phyloP scores from a whole-genome alignment of 2,797 vertebrate genomes.

The Lepilemur septentrionalis region DNA sequence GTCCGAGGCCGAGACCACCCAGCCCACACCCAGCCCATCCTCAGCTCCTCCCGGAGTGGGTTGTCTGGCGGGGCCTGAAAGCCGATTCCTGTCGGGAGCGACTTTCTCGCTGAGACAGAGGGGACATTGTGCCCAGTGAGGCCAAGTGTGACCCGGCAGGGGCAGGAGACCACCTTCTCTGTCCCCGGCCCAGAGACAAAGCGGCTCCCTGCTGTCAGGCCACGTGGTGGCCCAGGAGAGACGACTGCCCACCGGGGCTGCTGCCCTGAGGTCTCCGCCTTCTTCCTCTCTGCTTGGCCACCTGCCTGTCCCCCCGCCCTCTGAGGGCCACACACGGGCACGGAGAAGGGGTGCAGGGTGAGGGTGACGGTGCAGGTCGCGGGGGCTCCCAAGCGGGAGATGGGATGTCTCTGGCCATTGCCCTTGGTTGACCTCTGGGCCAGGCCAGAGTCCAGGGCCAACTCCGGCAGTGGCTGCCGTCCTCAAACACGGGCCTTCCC shows the following conservation, averaged over 20 bases:
- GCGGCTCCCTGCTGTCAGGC: conserved; percentile 85
- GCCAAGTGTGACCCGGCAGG: conserved; percentile 85
- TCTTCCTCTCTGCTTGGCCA: neutral
- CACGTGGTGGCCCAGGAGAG: conserved; percentile 83
- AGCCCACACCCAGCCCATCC: conserved; percentile 57
- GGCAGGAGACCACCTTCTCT: conserved; percentile 86
- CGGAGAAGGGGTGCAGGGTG: no score
- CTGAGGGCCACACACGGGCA: fast-evolving
- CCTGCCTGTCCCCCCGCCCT: neutral
- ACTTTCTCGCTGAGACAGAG: conserved; percentile 87
- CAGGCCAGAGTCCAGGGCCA: no score
- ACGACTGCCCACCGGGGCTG: conserved; percentile 86
- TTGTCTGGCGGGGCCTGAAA: conserved; percentile 88
- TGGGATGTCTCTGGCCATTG: fast-evolving
- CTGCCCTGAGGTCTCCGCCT: conserved; percentile 70
- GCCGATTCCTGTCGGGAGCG: conserved; percentile 89
- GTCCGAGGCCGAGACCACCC: neutral
- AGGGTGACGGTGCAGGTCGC: fast-evolving
- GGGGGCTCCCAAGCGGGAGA: neutral
- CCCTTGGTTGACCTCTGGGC: neutral
- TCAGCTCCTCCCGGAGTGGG: conserved; percentile 67
- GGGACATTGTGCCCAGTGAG: conserved; percentile 86
- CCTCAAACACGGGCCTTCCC: neutral
- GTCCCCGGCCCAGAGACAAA: conserved; percentile 83
- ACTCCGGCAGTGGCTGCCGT: fast-evolving